phyloP scores from a whole-genome alignment of 2,113 vertebrate species.

The Cercopithecus mona region DNA sequence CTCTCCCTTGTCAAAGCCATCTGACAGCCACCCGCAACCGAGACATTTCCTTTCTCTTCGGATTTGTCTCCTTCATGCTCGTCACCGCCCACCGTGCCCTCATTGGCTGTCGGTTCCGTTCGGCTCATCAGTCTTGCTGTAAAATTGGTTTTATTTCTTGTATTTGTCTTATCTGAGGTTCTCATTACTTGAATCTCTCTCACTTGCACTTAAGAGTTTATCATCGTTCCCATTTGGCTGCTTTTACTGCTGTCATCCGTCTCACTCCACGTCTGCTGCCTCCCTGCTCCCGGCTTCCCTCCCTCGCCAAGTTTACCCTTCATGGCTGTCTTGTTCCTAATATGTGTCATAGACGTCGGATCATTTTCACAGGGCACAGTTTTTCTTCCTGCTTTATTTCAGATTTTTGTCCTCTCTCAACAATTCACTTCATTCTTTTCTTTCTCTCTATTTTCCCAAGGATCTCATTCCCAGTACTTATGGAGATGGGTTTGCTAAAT shows the following conservation, averaged over 20 bases:
- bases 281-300: not conserved
- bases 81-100: not conserved
- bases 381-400: slow-evolving; percentile 20
- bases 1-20: slow-evolving; percentile 36
- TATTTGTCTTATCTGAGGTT: slow-evolving; percentile 54
- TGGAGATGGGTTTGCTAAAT: not conserved
- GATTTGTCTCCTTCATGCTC: slow-evolving; percentile 56
- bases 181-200: slow-evolving; percentile 44
- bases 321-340: not conserved
- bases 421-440: slow-evolving; percentile 18
- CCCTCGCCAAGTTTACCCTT: not conserved
- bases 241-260: not conserved
- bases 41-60: slow-evolving; percentile 46
- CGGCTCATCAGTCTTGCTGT: not conserved
- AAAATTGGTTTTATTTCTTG: slow-evolving; percentile 42
- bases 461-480: not conserved
- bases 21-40: not conserved
- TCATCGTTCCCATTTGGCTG: not conserved
- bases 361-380: not conserved
- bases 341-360: not conserved
- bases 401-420: not conserved
- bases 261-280: not conserved
- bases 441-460: not conserved
- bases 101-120: not conserved
- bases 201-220: not conserved